Evolutionary conservation across 2,797 vertebrate genomes (phyloP).

Genomic region (Lepilemur septentrionalis): DNA sequence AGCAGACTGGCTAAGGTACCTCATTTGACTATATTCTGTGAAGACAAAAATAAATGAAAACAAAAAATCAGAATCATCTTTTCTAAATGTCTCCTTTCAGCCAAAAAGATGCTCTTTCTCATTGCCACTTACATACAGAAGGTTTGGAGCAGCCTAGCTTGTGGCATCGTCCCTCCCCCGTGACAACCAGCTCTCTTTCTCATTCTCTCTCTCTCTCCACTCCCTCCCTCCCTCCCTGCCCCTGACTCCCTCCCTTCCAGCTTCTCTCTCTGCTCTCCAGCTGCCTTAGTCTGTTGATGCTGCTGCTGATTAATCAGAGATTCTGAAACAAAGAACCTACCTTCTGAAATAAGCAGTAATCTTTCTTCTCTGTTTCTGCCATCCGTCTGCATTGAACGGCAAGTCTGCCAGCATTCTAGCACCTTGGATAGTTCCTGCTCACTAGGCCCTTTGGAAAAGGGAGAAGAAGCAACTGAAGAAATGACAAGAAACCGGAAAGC

Average conservation of each 20-base stretch:
- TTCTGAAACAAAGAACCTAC: slow-evolving; percentile 95
- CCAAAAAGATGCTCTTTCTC: slow-evolving; percentile 82
- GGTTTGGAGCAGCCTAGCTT: slow-evolving; percentile 84
- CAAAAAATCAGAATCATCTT: slow-evolving; percentile 83
- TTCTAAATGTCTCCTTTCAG: slow-evolving; percentile 85
- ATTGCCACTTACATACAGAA: slow-evolving; percentile 83
- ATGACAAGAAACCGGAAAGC: slow-evolving; percentile 72
- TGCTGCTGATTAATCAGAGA: slow-evolving; percentile 94
- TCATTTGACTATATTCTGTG: slow-evolving; percentile 91
- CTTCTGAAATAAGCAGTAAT: slow-evolving; percentile 85
- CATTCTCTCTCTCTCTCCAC: slow-evolving; percentile 54
- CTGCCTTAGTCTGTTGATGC: slow-evolving; percentile 88
- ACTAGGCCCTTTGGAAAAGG: slow-evolving; percentile 80
- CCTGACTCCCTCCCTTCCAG: slow-evolving; percentile 70
- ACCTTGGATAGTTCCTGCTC: slow-evolving; percentile 87
- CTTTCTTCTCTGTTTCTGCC: slow-evolving; percentile 80
- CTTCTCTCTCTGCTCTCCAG: slow-evolving; percentile 80
- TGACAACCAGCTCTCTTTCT: slow-evolving; percentile 83
- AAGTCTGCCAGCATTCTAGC: slow-evolving; percentile 82
- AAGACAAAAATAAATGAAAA: slow-evolving; percentile 86
- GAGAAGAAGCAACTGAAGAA: slow-evolving; percentile 70
- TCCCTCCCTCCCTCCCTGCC: slow-evolving; percentile 60
- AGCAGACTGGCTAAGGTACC: slow-evolving; percentile 86
- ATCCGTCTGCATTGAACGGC: slow-evolving; percentile 80
- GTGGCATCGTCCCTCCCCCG: slow-evolving; percentile 83